A percentile compares a stretch with the other conserved stretches of the same genome.
phyloP scores from a whole-genome alignment of 1,140 invertebrate genomes.

The Rhagoletis zephyria region DNA sequence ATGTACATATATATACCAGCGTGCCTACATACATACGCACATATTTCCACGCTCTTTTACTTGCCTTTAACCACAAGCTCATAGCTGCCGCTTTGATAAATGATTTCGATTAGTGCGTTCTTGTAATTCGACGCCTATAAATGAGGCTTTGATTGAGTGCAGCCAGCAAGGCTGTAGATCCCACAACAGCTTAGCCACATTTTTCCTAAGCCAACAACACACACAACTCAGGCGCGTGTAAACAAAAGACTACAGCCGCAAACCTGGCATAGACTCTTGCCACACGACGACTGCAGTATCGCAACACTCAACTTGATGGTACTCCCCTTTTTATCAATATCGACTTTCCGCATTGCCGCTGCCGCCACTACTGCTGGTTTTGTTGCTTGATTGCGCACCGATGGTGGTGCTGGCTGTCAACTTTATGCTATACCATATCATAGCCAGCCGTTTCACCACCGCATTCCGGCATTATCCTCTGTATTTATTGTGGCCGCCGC shows the following conservation, averaged over 20 bases:
- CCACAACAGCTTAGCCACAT: background rate
- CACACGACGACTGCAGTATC: slow-evolving; percentile 21
- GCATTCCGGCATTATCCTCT: background rate
- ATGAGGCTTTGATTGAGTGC: slow-evolving; percentile 71
- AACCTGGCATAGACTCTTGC: background rate
- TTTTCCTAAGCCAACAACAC: slow-evolving; percentile 24
- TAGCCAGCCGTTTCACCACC: background rate
- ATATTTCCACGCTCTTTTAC: background rate
- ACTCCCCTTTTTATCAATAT: slow-evolving; percentile 42
- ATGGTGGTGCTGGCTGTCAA: slow-evolving; percentile 31
- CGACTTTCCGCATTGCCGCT: background rate
- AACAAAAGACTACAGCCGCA: slow-evolving; percentile 3
- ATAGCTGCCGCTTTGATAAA: slow-evolving; percentile 69
- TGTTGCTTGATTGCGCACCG: background rate
- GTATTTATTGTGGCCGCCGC: background rate
- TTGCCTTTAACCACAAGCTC: background rate
- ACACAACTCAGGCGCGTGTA: background rate
- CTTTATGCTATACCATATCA: slow-evolving; percentile 14
- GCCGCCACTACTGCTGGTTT: background rate
- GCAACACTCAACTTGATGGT: background rate
- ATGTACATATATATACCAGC: background rate
- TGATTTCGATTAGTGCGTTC: slow-evolving; percentile 73
- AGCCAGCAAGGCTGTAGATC: background rate
- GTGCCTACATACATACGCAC: background rate
- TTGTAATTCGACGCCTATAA: slow-evolving; percentile 74